Evolutionary conservation across 2,888 invertebrate species (phyloP), one percentile per base, ranked within the genome.

Genomic region (Mactromeris polynyma): DNA sequence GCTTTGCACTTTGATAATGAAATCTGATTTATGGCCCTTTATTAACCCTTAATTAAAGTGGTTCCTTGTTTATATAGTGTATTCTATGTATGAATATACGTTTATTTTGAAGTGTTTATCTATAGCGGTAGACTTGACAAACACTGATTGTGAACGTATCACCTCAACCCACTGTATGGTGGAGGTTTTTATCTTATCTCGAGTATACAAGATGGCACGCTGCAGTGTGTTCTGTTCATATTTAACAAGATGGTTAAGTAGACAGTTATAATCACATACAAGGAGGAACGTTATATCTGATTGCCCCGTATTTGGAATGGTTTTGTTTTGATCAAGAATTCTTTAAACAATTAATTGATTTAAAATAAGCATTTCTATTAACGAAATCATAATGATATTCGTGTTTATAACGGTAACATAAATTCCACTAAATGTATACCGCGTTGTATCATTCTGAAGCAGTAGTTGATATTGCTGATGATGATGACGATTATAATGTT

Each of bases 11-110:
- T 73, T 36, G 84, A 84, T 84, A 84, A 73, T 51, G 33, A 4
- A 9, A 11, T 19, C 77, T 84, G 84, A 84, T 78, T 78, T 78
- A 84, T 77, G 58, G 64, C n/a, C 33, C 17, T 54, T 82, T 38
- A 33, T 82, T 64, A 40, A 26, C 51, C 64, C 73, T 73, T 73
- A 54, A 82, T 58, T 82, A 38, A 82, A 82, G 82, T 82, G 82
- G 64, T 14, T 33, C 36, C 38, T 33, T 82, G 36, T 82, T 82
- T 64, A 64, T 58, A 31, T 82, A 38, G 40, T 58, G 19, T 36
- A 64, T 54, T 11, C 36, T 26, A 19, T 19, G 36, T 19, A 73
- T 14, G 31, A 36, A 33, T 73, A 36, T 36, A 73, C 3, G 73
- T 73, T 36, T 33, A 73, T 73, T 73, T 33, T 73, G 19, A 73